Evolutionary conservation across 2,113 vertebrate genomes (phyloP), one percentile per base, ranked within the genome.

Genomic region (Mus pahari): DNA sequence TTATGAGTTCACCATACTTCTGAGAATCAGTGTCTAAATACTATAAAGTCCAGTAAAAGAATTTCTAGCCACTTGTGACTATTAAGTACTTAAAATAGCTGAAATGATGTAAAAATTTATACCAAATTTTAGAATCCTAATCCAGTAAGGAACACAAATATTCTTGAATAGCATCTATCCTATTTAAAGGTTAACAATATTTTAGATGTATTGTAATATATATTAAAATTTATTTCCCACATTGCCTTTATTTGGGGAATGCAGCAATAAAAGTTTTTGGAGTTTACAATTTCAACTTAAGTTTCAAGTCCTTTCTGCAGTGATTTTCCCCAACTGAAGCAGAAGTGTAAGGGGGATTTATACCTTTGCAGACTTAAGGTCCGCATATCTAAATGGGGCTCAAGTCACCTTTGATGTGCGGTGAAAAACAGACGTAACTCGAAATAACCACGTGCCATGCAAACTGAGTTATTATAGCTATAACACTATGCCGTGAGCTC

Each of bases 351-450:
- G 31, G 0, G 6, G 42, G 55, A 42, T 17, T 36, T 33, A 64
- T 10, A 55, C 16, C 17, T 62, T 68, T 36, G 58, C 53, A 42
- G 42, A 26, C 45, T 68, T 45, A 24, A 70, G 31, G 12, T 78
- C 42, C 28, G 64, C 19, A 33, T 36, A 84, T 96, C n/a, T 81
- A 88, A 79, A 60, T 42, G 81, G 86, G 86, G 28, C 31, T 50
- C 14, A 62, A 10, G 39, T 24, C 60, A 77, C 28, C 62, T 82
- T 33, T 17, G 66, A 70, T 16, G 79, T 39, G 24, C 78, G 50
- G 42, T 1, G 60, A 73, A 16, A 55, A 2, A 7, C 45, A 71
- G 55, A 83, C 89, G 16, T 24, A 45, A 62, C 6, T 1, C 53
- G 53, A 92, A 95, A 73, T 62, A 60, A 75, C 33, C 81, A 82